phyloP scores from a whole-genome alignment of 2,888 invertebrate species.

The Pinctada fucata region DNA sequence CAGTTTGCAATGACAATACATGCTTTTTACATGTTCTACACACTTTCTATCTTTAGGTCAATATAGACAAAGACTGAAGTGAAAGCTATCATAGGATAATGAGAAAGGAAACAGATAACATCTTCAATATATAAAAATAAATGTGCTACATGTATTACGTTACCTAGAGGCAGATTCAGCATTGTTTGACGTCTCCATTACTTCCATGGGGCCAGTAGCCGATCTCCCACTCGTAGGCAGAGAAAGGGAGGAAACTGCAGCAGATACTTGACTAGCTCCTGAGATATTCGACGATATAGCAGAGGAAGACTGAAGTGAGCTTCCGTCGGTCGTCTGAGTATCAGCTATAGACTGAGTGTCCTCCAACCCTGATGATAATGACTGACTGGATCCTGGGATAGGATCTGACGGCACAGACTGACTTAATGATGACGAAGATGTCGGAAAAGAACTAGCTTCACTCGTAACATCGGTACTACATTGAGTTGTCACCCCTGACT shows the following conservation, averaged over 20 bases:
- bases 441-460: not conserved
- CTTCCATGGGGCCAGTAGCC: not conserved
- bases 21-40: no score
- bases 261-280: not conserved
- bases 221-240: not conserved
- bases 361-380: not conserved
- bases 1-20: no score
- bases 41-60: no score
- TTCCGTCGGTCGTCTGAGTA: not conserved
- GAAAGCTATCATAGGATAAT: no score
- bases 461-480: constrained; percentile 2
- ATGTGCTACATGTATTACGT: not conserved
- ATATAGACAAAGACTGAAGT: no score
- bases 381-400: not conserved
- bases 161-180: not conserved
- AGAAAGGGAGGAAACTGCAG: not conserved
- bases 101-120: no score
- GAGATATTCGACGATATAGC: not conserved
- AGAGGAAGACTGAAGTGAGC: not conserved
- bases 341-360: not conserved
- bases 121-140: no score
- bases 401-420: not conserved
- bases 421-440: constrained; percentile 2
- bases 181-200: not conserved
- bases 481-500: constrained; percentile 22